Conservation (phyloP, 2,888 invertebrate species). For the Tipula helvola region DNA sequence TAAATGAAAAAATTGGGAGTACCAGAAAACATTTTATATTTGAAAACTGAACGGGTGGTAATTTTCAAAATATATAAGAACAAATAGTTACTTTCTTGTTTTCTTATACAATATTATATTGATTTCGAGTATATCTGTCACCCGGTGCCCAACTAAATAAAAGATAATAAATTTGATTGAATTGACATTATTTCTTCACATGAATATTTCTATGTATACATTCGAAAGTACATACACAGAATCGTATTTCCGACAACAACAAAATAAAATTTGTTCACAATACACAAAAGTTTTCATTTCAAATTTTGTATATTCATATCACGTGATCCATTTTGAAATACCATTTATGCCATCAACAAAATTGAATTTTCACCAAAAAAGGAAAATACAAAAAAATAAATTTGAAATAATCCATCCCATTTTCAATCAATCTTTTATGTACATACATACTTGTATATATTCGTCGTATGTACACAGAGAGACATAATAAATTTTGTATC, state of each 20-base stretch:
- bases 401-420: neutral
- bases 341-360: slow-evolving; percentile 4
- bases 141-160: neutral
- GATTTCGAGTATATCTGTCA: neutral
- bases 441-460: neutral
- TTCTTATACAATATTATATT: neutral
- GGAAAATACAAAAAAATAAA: neutral
- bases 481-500: neutral
- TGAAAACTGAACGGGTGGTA: neutral
- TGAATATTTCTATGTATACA: neutral
- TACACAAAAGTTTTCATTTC: neutral
- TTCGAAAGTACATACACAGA: neutral
- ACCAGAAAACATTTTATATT: neutral
- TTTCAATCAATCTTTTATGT: neutral
- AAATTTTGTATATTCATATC: neutral
- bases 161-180: neutral
- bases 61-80: neutral
- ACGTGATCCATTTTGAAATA: slow-evolving; percentile 4
- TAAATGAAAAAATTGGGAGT: neutral
- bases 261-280: neutral
- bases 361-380: neutral
- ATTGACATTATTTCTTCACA: neutral
- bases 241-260: neutral
- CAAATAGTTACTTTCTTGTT: neutral
- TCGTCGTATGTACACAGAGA: neutral